These are phyloP conservation scores for Polydrusus pterygomalis DNA, from an alignment of 2,888 invertebrate genomes.

Conservation along the genomic window DNA sequence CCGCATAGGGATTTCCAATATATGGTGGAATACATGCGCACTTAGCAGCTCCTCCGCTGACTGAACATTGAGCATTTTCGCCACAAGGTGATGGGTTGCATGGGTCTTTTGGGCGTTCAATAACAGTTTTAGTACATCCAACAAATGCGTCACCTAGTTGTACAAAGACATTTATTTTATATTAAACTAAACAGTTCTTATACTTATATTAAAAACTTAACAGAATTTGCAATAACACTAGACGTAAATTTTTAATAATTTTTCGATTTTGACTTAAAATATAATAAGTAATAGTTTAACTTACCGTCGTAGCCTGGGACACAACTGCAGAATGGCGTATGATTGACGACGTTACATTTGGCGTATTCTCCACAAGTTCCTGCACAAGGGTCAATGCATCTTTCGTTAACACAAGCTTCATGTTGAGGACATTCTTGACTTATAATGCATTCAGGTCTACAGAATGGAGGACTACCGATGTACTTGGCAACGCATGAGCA, in stretches of 20 bases:
- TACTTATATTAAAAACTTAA: too few relatives aligned
- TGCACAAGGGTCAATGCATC: constrained; percentile 87
- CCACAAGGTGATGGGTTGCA: constrained; percentile 90
- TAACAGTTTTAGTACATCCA: constrained; percentile 79
- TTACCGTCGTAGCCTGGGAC: constrained; percentile 80
- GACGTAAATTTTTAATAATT: too few relatives aligned
- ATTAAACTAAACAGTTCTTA: too few relatives aligned
- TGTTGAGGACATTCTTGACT: constrained; percentile 87
- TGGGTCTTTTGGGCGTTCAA: constrained; percentile 73
- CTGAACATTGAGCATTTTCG: constrained; percentile 86
- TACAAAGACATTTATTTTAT: neutral
- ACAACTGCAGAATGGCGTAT: constrained; percentile 88
- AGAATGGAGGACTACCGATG: constrained; percentile 87
- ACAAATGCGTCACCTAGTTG: constrained; percentile 83
- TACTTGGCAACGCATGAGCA: constrained; percentile 88
- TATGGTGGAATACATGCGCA: constrained; percentile 93
- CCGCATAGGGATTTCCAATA: constrained; percentile 89
- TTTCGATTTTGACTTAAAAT: too few relatives aligned
- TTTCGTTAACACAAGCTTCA: constrained; percentile 87
- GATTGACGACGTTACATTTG: constrained; percentile 85
- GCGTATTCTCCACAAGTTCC: constrained; percentile 87
- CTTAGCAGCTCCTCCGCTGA: constrained; percentile 80
- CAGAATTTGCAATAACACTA: too few relatives aligned
- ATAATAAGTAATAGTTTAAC: neutral
- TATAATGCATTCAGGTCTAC: constrained; percentile 88